These are phyloP conservation scores for Scaptomyza tumidula DNA, from an alignment of 2,888 invertebrate species.

Conservation along the genomic window DNA sequence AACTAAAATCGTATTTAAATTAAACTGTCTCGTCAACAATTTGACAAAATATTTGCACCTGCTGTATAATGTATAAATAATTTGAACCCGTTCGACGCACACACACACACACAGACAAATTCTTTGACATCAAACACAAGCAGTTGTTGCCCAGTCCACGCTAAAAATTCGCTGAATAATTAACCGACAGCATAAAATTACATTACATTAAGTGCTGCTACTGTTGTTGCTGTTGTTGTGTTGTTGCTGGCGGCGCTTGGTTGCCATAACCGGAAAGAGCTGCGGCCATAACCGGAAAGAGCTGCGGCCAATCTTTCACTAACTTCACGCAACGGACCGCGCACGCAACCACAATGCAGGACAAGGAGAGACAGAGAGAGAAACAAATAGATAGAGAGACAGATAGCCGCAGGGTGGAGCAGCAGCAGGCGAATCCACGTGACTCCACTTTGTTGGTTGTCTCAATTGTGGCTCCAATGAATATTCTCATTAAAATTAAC, in stretches of 20 bases:
- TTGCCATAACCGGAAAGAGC: slow-evolving; percentile 51
- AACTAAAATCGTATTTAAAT: too few relatives aligned
- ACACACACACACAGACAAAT: background rate
- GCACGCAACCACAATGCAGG: slow-evolving; percentile 14
- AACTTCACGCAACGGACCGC: slow-evolving; percentile 41
- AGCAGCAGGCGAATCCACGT: slow-evolving; percentile 27
- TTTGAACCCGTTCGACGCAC: slow-evolving; percentile 17
- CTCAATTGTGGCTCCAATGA: slow-evolving; percentile 71
- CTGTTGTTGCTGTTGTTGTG: slow-evolving; percentile 30
- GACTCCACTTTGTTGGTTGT: slow-evolving; percentile 51
- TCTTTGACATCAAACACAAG: slow-evolving; percentile 38
- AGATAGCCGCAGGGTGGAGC: background rate
- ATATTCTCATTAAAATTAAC: slow-evolving; percentile 74
- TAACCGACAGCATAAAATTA: slow-evolving; percentile 72
- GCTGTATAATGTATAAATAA: slow-evolving; percentile 16
- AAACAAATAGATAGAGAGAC: background rate
- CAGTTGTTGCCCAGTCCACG: slow-evolving; percentile 3
- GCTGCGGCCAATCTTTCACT: slow-evolving; percentile 65
- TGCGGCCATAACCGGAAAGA: slow-evolving; percentile 59
- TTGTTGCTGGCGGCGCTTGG: slow-evolving; percentile 7
- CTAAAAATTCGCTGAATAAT: slow-evolving; percentile 64
- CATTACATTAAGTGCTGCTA: slow-evolving; percentile 71
- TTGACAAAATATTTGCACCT: too few relatives aligned
- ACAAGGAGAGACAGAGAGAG: background rate
- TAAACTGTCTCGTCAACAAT: too few relatives aligned